Base-by-base conservation (phyloP, 2,113 vertebrate species). In the Rhynchomys soricoides region DNA sequence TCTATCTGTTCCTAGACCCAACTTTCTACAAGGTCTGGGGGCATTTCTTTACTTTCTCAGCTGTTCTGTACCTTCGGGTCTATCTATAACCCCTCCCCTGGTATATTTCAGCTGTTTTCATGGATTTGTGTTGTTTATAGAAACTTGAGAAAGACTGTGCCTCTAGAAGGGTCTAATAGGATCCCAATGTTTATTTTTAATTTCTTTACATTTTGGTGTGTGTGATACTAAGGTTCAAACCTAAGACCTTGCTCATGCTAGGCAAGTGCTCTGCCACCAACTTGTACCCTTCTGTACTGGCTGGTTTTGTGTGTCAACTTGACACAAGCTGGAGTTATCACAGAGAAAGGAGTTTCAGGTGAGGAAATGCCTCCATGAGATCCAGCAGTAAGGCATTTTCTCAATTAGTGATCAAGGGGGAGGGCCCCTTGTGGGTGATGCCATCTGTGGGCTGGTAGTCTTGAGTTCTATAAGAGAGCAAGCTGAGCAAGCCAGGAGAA, bases 121-220 rank as follows among this genome's bases (percentile, higher is more conserved):
- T 68, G 64, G 62, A 70, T 55, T 95, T 95, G 87, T 89, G 29
- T 40, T 95, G 52, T 86, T 90, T 50, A 57, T 7, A 79, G 74
- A 75, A 85, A 79, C 11, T 43, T 19, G 5, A 77, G n/a, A 57
- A 48, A 75, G 26, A 68, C 52, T 57, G 29, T 22, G 59, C 31
- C 7, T n/a, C 90, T 93, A 55, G 68, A 90, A 94, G 81, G 73
- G 7, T 15, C 83, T 71, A 31, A 73, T 31, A 59, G 83, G 71
- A 95, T 68, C 17, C 43, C 0, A 3, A 8, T 34, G 29, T 34
- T 37, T 22, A 6, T 86, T 86, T 66, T 66, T 37, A 37, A 68
- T 64, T 68, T 86, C 22, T 37, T 86, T 86, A 34, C 9, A 12
- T 40, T 26, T 83, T 59, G n/a, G n/a, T 83, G 22, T 4, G 5